Evolutionary conservation across 2,888 invertebrate species (phyloP).

Genomic region (Fragum fragum): DNA sequence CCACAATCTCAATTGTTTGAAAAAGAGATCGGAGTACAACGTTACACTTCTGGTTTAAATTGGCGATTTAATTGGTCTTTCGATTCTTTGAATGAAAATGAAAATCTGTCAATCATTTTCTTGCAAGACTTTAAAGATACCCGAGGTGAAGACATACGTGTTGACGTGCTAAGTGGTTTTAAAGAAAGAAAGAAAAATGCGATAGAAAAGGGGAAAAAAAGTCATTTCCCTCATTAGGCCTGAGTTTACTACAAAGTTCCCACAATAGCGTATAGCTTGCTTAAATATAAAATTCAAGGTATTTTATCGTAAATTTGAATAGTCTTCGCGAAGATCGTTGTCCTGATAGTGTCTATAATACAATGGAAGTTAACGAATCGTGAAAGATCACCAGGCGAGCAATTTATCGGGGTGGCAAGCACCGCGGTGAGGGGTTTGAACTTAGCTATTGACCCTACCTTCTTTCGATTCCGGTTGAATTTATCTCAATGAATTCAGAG

Average conservation of each 20-base stretch:
- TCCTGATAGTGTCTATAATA: not conserved
- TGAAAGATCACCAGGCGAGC: constrained; percentile 7
- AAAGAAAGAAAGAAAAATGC: not conserved
- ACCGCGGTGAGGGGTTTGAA: not conserved
- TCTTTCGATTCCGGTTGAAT: no score
- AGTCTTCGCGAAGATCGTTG: not conserved
- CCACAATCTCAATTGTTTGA: no score
- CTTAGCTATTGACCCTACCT: not conserved
- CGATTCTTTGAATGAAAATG: no score
- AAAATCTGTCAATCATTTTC: no score
- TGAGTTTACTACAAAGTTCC: not conserved
- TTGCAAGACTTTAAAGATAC: no score
- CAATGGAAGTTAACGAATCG: constrained; percentile 1
- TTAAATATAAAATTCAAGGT: not conserved
- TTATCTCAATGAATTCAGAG: no score
- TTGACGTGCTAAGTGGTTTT: no score
- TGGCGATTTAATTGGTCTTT: no score
- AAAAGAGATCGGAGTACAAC: no score
- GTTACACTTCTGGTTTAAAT: no score
- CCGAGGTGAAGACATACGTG: no score
- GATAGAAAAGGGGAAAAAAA: not conserved
- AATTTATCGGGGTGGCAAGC: constrained; percentile 16
- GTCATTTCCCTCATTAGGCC: not conserved
- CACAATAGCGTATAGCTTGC: no score
- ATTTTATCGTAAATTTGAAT: constrained; percentile 2